Percentiles rank a stretch among this genome's conserved stretches.
phyloP scores from a whole-genome alignment of 2,113 vertebrate genomes.

The Varanus salvator region DNA sequence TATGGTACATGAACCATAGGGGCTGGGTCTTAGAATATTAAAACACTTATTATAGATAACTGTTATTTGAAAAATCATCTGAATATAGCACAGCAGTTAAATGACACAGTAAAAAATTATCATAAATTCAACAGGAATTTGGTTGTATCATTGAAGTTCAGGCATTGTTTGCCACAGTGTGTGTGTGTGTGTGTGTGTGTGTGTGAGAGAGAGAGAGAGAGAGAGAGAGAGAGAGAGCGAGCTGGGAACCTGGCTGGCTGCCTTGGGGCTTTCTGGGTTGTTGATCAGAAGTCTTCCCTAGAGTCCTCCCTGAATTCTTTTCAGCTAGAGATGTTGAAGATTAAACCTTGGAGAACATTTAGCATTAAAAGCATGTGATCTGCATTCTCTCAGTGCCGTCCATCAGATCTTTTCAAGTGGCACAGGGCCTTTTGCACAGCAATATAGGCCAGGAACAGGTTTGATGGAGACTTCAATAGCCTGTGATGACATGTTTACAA shows the following conservation, averaged over 20 bases:
- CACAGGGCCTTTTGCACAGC: background rate
- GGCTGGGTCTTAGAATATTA: background rate
- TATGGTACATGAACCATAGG: background rate
- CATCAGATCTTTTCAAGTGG: background rate
- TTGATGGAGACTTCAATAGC: background rate
- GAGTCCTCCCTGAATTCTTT: background rate
- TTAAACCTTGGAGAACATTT: background rate
- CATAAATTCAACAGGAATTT: background rate
- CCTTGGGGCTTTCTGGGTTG: background rate
- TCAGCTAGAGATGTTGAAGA: background rate
- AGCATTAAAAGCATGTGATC: background rate
- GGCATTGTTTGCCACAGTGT: too few relatives aligned
- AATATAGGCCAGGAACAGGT: background rate
- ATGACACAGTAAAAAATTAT: background rate
- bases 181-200: background rate
- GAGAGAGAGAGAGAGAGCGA: too few relatives aligned
- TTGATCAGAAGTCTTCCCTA: background rate
- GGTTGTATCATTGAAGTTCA: background rate
- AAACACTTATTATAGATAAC: background rate
- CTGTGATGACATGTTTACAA: background rate
- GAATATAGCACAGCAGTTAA: background rate
- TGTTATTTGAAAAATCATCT: background rate
- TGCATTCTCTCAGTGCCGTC: background rate
- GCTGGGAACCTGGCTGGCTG: too few relatives aligned
- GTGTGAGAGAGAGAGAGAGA: too few relatives aligned